phyloP scores from a whole-genome alignment of 2,888 invertebrate genomes.

The Perdita meconis region DNA sequence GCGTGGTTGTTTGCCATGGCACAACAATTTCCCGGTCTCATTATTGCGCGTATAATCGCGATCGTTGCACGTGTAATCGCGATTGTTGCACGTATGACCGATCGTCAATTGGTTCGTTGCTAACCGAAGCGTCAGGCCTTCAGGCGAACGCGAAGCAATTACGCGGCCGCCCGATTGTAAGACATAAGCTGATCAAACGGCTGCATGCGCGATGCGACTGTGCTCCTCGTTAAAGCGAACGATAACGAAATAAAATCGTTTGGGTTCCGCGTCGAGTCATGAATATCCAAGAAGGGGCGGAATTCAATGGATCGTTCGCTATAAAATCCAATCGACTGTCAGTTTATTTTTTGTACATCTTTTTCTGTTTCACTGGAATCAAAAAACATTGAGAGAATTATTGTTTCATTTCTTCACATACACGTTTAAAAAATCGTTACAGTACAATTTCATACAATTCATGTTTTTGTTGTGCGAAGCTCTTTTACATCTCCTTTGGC shows the following conservation, averaged over 20 bases:
- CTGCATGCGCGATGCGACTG: slow-evolving; percentile 20
- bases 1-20: slow-evolving; percentile 39
- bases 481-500: too few relatives aligned
- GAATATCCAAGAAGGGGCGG: neutral
- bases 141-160: slow-evolving; percentile 56
- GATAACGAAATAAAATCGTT: slow-evolving; percentile 21
- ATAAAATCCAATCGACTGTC: neutral
- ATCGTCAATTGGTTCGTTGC: slow-evolving; percentile 62
- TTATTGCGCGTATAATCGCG: slow-evolving; percentile 60
- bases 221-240: slow-evolving; percentile 26
- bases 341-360: neutral
- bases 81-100: slow-evolving; percentile 64
- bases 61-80: slow-evolving; percentile 62
- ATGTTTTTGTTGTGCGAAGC: too few relatives aligned
- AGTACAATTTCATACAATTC: too few relatives aligned
- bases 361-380: neutral
- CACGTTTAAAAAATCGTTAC: neutral
- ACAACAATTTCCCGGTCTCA: slow-evolving; percentile 52
- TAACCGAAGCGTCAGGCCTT: slow-evolving; percentile 59
- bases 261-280: neutral
- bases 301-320: neutral
- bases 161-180: slow-evolving; percentile 59
- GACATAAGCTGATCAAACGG: slow-evolving; percentile 63
- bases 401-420: neutral
- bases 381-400: neutral